phyloP scores from a whole-genome alignment of 2,113 vertebrate genomes.

The Clarias magur region DNA sequence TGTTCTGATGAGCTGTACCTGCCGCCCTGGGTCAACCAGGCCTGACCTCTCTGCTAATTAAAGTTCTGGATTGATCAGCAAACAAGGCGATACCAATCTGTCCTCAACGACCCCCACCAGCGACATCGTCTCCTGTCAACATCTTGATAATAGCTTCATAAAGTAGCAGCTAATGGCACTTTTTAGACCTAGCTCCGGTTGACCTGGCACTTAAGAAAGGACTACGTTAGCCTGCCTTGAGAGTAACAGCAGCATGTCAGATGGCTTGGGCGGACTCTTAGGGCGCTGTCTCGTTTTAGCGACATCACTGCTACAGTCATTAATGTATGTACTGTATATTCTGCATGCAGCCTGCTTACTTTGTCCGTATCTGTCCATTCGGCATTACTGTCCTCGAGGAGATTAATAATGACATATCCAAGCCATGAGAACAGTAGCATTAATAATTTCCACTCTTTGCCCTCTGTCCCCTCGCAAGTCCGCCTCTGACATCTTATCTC shows the following conservation, averaged over 20 bases:
- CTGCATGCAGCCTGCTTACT: slow-evolving; percentile 1
- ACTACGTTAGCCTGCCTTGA: slow-evolving; percentile 19
- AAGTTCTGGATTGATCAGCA: slow-evolving; percentile 79
- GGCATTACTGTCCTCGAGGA: slow-evolving; percentile 34
- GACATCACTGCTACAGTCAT: slow-evolving; percentile 25
- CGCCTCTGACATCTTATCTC: slow-evolving; percentile 47
- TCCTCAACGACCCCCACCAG: slow-evolving; percentile 73
- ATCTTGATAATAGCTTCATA: slow-evolving; percentile 71
- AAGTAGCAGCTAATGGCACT: slow-evolving; percentile 62
- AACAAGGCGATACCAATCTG: slow-evolving; percentile 78
- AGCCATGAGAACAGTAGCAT: slow-evolving; percentile 16
- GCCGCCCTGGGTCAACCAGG: slow-evolving; percentile 60
- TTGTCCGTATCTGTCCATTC: slow-evolving; percentile 28
- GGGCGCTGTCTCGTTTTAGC: background rate
- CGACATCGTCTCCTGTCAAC: slow-evolving; percentile 62
- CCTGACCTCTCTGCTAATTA: slow-evolving; percentile 76
- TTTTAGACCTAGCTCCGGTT: slow-evolving; percentile 35
- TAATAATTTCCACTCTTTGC: slow-evolving; percentile 26
- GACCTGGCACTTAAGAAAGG: background rate
- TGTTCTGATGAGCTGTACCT: slow-evolving; percentile 73
- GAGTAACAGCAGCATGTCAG: slow-evolving; percentile 13
- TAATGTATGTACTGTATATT: slow-evolving; percentile 50
- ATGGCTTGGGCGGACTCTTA: background rate
- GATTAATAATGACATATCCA: slow-evolving; percentile 40
- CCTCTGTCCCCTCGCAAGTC: slow-evolving; percentile 17